A percentile compares a stretch with the other conserved stretches of the same genome.
Evolutionary conservation across 2,113 vertebrate species (phyloP).

Genomic region (Lepus europaeus): DNA sequence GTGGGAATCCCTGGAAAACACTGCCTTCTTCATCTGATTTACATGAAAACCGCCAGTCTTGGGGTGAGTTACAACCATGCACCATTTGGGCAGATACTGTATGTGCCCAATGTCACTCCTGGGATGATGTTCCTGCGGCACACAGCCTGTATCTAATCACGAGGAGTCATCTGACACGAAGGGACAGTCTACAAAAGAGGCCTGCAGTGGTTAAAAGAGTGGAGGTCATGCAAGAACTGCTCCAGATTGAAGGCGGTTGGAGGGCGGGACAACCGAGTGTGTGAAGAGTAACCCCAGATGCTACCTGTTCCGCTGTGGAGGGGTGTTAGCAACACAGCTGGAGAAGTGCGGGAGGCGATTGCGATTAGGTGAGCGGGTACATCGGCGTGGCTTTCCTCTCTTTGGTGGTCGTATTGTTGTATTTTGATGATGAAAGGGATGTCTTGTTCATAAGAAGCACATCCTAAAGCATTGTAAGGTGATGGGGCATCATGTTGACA

Average conservation of each 20-base stretch:
- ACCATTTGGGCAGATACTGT: not conserved
- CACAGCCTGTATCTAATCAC: not conserved
- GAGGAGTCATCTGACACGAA: too few species aligned
- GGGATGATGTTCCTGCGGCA: not conserved
- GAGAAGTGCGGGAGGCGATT: too few species aligned
- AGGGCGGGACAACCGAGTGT: not conserved
- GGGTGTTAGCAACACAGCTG: not conserved
- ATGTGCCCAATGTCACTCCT: not conserved
- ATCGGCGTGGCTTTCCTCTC: not conserved
- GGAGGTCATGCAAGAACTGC: not conserved
- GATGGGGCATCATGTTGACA: not conserved
- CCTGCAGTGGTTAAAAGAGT: not conserved
- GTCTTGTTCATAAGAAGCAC: not conserved
- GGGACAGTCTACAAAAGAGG: not conserved
- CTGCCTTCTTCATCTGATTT: not conserved
- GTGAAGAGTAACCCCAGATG: too few species aligned
- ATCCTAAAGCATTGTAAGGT: not conserved
- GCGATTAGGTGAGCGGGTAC: accelerated
- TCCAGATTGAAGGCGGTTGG: not conserved
- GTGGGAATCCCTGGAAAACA: not conserved
- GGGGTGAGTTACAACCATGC: not conserved
- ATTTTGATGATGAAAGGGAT: not conserved
- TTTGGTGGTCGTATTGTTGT: not conserved
- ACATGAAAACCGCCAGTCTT: not conserved
- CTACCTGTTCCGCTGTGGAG: not conserved